Base-by-base conservation (phyloP, 2,113 vertebrate species). In the Tringa solitaria region DNA sequence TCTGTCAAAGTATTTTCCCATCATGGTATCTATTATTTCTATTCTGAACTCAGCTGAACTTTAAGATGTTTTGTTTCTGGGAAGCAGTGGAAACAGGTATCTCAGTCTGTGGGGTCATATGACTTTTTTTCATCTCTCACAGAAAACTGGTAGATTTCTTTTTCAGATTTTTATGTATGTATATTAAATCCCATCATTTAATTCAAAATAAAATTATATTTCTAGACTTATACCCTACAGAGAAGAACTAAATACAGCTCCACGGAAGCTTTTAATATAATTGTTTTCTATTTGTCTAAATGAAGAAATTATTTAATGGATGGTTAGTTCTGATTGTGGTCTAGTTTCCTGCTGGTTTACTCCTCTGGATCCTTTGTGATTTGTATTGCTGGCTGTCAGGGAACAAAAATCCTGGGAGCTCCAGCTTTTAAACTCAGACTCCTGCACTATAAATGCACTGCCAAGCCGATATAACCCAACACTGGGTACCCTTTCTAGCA, bases 211-310 rank as follows among this genome's bases (percentile, higher is more conserved):
- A 90, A 91, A 74, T 74, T 56, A 18, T 35, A 26, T 67, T 90
- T 83, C 32, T 57, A 87, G 39, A 17, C 22, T 53, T 50, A 13
- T 50, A 0, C 78, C 48, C 37, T 46, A 37, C 54, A 84, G 92
- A 77, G 77, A 54, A 81, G n/a, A 75, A 41, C 28, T 86, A 83
- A 95, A 90, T 65, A 28, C 48, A 83, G 68, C 64, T 83, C 41
- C 23, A 11, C 10, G 6, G 87, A 83, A 83, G 54, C 67, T 91
- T 17, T 85, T 61, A 67, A 81, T 77, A 51, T n/a, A 64, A 68
- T 93, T 84, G 80, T 63, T 92, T 95, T 91, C 56, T 73, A 81
- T 72, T 94, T 70, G 30, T 84, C 56, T 75, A 75, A 90, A 91
- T 91, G 69, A 84, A 95, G 54, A 61, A 81, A 27, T 43, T 26